These are phyloP conservation scores for Parapristionchus giblindavisi DNA, from an alignment of 2,888 invertebrate species.

Conservation along the genomic window DNA sequence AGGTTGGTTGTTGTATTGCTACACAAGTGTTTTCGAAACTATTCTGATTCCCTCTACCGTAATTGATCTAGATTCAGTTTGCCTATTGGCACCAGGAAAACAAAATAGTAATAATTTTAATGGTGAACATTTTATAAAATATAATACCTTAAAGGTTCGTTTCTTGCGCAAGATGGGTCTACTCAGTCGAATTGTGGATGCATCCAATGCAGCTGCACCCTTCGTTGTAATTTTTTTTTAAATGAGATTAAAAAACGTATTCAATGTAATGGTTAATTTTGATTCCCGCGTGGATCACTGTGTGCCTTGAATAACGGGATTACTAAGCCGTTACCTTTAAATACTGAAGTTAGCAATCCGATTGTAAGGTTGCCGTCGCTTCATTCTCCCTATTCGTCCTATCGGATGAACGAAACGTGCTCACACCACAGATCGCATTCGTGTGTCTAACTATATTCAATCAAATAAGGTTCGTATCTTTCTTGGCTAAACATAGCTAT, in stretches of 20 bases:
- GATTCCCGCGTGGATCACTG: not conserved
- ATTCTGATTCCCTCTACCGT: not conserved
- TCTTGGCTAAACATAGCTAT: not conserved
- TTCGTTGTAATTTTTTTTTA: conserved; percentile 42
- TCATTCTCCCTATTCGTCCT: conserved; percentile 85
- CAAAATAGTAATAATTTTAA: conserved; percentile 38
- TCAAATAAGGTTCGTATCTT: conserved; percentile 41
- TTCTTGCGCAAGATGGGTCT: conserved; percentile 45
- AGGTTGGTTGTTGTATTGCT: too few species aligned
- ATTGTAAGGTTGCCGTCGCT: conserved; percentile 78
- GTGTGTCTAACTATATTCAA: conserved; percentile 63
- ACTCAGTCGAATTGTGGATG: conserved; percentile 44
- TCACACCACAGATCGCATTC: conserved; percentile 76
- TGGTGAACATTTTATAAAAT: not conserved
- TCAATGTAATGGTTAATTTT: not conserved
- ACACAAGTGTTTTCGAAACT: not conserved
- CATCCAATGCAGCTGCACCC: conserved; percentile 49
- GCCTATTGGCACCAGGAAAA: conserved; percentile 40
- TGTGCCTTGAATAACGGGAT: not conserved
- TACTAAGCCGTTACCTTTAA: not conserved
- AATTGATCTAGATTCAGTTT: too few species aligned
- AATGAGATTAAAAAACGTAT: not conserved
- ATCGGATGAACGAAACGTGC: conserved; percentile 75
- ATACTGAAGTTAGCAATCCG: not conserved
- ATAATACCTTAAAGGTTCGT: conserved; percentile 47